Base-by-base conservation (phyloP, 2,888 invertebrate genomes). In the Heliconius ethilla region DNA sequence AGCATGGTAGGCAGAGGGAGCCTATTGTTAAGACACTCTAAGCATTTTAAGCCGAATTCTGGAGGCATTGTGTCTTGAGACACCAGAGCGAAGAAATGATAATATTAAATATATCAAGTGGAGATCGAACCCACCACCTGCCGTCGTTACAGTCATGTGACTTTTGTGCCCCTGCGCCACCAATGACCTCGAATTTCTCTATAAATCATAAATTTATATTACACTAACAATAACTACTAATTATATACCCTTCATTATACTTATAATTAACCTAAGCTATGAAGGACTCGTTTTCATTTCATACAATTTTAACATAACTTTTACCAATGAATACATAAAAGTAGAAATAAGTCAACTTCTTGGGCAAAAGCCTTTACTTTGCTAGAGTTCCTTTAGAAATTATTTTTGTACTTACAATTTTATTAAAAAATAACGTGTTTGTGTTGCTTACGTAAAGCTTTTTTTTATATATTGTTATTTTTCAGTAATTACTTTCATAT, bases 321-420 rank as follows among this genome's bases (percentile, higher is more conserved):
- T 69, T 9, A 45, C 40, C 15, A 69, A 69, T 45, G 69, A 69
- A 69, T 69, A 45, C 69, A 45, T 15, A 69, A 69, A 69, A 40
- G 15, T 69, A 37, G 40, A 69, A 69, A 27, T 66, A 69, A 69
- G 69, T 40, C 15, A 40, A 45, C 40, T 40, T 40, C 25, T 27
- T 27, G 18, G 2, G 18, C 4, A 69, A 40, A 66, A 45, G 25
- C 40, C 69, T 69, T 69, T 27, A 11, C n/a, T 37, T 66, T n/a
- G 2, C 25, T 69, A 0, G 67, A 67, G 67, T 37, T 40, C 37
- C 40, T 69, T 69, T 69, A 25, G 25, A 69, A 69, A 15, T 40
- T 69, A 25, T 69, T 45, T 45, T 69, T 40, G 40, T 40, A 69
- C 69, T 33, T 66, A 66, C 1, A 66, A 33, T 29, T 18, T 40